phyloP scores from a whole-genome alignment of 2,888 invertebrate species.

The Acanthococcus lagerstroemiae region DNA sequence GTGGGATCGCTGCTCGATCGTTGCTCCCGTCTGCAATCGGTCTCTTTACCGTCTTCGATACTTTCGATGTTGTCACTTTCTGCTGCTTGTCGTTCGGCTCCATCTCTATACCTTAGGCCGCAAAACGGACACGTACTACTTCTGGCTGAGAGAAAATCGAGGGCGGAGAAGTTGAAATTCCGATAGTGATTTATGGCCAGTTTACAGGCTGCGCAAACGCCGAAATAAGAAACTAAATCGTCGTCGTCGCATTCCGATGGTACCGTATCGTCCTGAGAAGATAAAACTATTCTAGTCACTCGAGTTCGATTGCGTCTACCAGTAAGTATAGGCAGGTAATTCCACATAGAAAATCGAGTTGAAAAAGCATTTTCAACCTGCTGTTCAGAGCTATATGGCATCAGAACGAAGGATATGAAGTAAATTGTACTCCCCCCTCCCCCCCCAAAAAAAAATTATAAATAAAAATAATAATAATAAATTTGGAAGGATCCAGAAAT shows the following conservation, averaged over 20 bases:
- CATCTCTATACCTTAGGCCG: constrained; percentile 37
- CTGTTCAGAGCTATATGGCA: too few species aligned
- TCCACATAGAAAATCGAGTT: too few species aligned
- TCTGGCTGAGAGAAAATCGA: constrained; percentile 8
- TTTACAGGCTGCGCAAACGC: constrained; percentile 34
- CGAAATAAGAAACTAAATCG: constrained; percentile 31
- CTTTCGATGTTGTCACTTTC: constrained; percentile 16
- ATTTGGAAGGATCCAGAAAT: too few species aligned
- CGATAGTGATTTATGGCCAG: constrained; percentile 20
- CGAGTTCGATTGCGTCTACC: neutral
- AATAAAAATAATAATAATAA: neutral
- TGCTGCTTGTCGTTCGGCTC: constrained; percentile 27
- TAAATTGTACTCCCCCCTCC: neutral
- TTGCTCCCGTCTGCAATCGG: constrained; percentile 38
- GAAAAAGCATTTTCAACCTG: too few species aligned
- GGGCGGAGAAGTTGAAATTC: constrained; percentile 9
- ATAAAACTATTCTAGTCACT: neutral
- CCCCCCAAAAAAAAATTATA: too few species aligned
- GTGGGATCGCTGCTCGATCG: constrained; percentile 39
- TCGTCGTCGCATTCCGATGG: constrained; percentile 18
- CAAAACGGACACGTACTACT: constrained; percentile 40
- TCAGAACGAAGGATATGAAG: too few species aligned
- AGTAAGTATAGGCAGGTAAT: too few species aligned
- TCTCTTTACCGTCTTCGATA: constrained; percentile 34
- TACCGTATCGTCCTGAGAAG: neutral